Evolutionary conservation across 1,140 invertebrate species (phyloP).

Genomic region (Trichonephila inaurata): DNA sequence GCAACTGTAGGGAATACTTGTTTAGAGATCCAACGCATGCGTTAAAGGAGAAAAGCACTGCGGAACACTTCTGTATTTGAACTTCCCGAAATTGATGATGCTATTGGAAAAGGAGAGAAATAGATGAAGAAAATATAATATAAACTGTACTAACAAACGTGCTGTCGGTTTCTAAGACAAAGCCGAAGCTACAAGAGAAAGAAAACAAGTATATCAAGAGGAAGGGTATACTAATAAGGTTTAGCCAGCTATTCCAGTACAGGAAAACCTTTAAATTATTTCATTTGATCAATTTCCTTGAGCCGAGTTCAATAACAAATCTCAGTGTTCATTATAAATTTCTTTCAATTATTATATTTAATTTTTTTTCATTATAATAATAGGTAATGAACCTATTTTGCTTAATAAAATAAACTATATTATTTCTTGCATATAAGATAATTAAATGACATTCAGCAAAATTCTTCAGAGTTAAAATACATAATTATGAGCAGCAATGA

Average conservation of each 20-base stretch:
- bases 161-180: not conserved
- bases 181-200: not conserved
- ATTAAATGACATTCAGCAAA: no score
- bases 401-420: no score
- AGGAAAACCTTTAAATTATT: not conserved
- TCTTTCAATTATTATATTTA: no score
- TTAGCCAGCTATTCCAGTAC: not conserved
- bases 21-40: conserved; percentile 34
- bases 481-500: no score
- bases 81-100: conserved; percentile 69
- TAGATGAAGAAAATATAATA: conserved; percentile 37
- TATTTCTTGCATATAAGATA: no score
- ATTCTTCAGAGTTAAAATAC: no score
- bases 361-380: no score
- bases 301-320: no score
- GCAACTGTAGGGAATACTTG: conserved; percentile 68
- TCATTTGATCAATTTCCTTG: not conserved
- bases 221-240: not conserved
- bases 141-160: not conserved
- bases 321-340: no score
- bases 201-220: not conserved
- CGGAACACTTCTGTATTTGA: conserved; percentile 62
- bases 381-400: no score
- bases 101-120: conserved; percentile 62
- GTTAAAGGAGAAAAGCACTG: not conserved